These are phyloP conservation scores for Dinothrombium tinctorium DNA, from an alignment of 1,140 invertebrate genomes.

Conservation along the genomic window DNA sequence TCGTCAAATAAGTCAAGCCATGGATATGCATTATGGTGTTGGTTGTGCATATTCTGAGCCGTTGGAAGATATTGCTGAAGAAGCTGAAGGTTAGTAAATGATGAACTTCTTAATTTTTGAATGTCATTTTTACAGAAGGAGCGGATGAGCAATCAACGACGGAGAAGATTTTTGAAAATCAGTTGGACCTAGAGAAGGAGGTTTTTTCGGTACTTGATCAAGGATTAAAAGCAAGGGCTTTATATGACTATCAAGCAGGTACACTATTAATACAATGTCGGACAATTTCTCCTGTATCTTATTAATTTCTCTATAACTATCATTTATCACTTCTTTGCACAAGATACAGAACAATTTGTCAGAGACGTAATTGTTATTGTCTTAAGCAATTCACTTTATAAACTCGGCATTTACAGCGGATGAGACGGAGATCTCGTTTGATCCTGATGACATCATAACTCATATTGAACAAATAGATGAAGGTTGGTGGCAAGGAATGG, in stretches of 20 bases:
- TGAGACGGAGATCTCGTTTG: slow-evolving; percentile 85
- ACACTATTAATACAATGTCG: no score
- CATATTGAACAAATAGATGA: slow-evolving; percentile 80
- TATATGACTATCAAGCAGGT: slow-evolving; percentile 94
- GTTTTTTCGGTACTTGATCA: neutral
- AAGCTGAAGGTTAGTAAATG: slow-evolving; percentile 10
- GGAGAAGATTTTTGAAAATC: neutral
- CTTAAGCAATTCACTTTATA: no score
- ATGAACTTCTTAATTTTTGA: neutral
- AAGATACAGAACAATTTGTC: no score
- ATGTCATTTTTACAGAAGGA: neutral
- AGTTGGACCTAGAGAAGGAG: neutral
- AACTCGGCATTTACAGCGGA: no score
- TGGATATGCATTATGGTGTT: neutral
- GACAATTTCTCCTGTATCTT: no score
- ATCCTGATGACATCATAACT: slow-evolving; percentile 81
- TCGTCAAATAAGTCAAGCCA: neutral
- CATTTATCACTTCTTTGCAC: no score
- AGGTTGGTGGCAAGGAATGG: slow-evolving; percentile 90
- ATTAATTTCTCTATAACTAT: no score
- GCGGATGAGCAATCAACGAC: neutral
- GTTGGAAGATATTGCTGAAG: slow-evolving; percentile 13
- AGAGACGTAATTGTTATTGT: no score
- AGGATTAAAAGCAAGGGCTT: slow-evolving; percentile 39
- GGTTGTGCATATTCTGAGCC: slow-evolving; percentile 1